Percentiles rank a stretch among this genome's conserved stretches.
Evolutionary conservation across 1,140 invertebrate species (phyloP).

Genomic region (Sinella curviseta): DNA sequence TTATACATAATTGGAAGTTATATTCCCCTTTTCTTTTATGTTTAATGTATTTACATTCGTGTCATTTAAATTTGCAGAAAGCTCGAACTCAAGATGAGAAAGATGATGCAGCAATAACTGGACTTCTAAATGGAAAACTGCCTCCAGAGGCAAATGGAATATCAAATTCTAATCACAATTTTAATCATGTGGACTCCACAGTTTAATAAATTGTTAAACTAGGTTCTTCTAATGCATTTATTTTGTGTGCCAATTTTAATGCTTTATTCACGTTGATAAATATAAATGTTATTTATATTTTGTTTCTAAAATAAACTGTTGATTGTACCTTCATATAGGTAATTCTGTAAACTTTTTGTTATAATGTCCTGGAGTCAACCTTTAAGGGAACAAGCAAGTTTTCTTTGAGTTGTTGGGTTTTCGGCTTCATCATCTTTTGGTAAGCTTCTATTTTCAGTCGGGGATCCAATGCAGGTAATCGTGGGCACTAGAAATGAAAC

Average conservation of each 20-base stretch:
- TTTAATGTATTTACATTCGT: no score
- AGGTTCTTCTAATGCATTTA: no score
- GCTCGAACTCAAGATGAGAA: conserved; percentile 38
- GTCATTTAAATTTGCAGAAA: not conserved
- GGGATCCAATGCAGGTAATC: not conserved
- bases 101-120: not conserved
- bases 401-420: not conserved
- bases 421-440: not conserved
- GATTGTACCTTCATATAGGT: no score
- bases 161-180: not conserved
- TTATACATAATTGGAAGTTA: no score
- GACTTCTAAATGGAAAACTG: no score
- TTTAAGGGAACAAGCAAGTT: not conserved
- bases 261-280: not conserved
- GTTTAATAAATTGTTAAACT: not conserved
- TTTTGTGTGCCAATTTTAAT: not conserved
- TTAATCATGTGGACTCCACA: not conserved
- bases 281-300: not conserved
- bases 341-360: no score
- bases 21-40: no score
- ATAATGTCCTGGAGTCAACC: not conserved
- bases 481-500: no score
- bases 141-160: not conserved
- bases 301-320: no score
- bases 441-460: not conserved